A percentile compares a stretch with the other conserved stretches of the same genome.
phyloP scores from a whole-genome alignment of 2,113 vertebrate genomes.

The Ramphastos sulfuratus region DNA sequence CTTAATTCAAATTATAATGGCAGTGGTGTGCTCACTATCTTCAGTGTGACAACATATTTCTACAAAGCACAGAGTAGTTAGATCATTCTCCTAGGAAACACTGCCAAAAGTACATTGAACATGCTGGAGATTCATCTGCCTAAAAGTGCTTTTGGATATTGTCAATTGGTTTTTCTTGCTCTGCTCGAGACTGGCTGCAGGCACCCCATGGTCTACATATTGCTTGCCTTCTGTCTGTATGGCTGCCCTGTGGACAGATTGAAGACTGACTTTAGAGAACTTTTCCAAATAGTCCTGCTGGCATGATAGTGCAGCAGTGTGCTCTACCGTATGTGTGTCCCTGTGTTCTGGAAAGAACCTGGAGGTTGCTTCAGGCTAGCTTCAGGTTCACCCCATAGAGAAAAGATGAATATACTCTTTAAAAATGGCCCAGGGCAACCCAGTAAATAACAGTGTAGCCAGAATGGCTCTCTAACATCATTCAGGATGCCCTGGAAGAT shows the following conservation, averaged over 20 bases:
- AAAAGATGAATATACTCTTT: not conserved
- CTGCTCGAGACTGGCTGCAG: not conserved
- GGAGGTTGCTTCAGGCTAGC: not conserved
- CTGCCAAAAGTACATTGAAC: not conserved
- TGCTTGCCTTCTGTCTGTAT: not conserved
- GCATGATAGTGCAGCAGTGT: not conserved
- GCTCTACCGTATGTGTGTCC: not conserved
- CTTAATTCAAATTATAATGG: not conserved
- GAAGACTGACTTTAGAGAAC: not conserved
- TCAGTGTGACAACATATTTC: not conserved
- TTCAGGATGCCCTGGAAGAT: not conserved
- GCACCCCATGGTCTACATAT: not conserved
- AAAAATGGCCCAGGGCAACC: not conserved
- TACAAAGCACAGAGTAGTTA: not conserved
- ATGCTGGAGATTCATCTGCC: slow-evolving; percentile 6
- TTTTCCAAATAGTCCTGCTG: not conserved
- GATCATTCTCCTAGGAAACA: not conserved
- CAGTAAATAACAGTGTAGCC: not conserved
- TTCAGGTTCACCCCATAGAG: not conserved
- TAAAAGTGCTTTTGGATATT: not conserved
- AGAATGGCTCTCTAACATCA: not conserved
- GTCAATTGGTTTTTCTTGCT: not conserved
- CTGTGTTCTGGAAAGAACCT: not conserved
- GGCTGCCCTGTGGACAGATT: not conserved
- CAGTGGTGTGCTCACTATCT: not conserved